Evolutionary conservation across 2,888 invertebrate species (phyloP), one percentile per base, ranked within the genome.

Genomic region (Sminthurides aquaticus): DNA sequence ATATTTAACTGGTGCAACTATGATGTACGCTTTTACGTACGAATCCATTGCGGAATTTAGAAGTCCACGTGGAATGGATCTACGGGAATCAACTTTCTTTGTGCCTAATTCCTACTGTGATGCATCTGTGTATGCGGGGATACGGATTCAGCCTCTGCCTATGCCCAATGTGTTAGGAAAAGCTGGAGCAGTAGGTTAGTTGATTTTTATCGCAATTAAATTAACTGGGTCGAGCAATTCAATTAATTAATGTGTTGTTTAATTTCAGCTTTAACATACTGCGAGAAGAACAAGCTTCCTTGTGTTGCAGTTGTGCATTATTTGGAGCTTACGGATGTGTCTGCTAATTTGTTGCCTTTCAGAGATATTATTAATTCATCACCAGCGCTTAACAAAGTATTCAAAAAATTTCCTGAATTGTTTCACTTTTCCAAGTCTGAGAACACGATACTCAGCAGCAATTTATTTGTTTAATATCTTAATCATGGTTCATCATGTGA

Each of bases 391-490:
- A 24, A 25, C 3, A 49, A 60, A 26, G 27, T 60, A 28, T 26
- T 49, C 11, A n/a, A 52, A 22, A 15, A 22, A 2, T 49, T 25
- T n/a, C 24, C 49, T 20, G 60, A 60, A 20, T 15, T 60, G 11
- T 26, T 27, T 24, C 27, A 18, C 3, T 20, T 20, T 1, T 20
- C 60, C 15, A 60, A 60, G 25, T 11, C 28, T 8, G 28, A 26
- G 3, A 60, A 49, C 26, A 49, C 60, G 1, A 26, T 60, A 11
- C 24, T 60, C 22, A 60, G 49, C 22, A 60, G 60, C 25, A 60
- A 60, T 29, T 28, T 60, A n/a, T 60, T 60, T 22, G 43, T 60
- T 24, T 60, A 59, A 27, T 8, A 52, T 20, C 11, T 5, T n/a
- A 5, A 52, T 11, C 8, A 11, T 34, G 8, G 5, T 34, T 34